Percentiles rank a stretch among this genome's conserved stretches.
These are phyloP conservation scores for Thecophora atra DNA, from an alignment of 2,888 invertebrate species.

Conservation along the genomic window DNA sequence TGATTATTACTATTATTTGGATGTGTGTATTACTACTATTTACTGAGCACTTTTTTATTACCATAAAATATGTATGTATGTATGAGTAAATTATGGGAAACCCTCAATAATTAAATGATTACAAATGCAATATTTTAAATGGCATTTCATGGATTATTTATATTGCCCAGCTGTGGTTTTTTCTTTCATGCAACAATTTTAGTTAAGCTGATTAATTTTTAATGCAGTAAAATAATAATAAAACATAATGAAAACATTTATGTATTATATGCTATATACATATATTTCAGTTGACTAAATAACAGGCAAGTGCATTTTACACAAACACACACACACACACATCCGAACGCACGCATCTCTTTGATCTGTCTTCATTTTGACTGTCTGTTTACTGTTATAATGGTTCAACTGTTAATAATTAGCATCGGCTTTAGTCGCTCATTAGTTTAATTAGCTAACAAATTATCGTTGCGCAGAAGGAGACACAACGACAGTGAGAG, in stretches of 20 bases:
- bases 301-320: constrained; percentile 18
- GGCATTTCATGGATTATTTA: neutral
- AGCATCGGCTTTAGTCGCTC: constrained; percentile 64
- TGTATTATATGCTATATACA: constrained; percentile 5
- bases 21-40: no score
- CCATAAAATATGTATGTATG: no score
- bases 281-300: neutral
- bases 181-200: neutral
- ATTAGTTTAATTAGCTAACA: constrained; percentile 65
- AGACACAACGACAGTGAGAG: constrained; percentile 23
- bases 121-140: neutral
- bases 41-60: no score
- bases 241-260: neutral
- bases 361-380: constrained; percentile 9
- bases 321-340: constrained; percentile 12
- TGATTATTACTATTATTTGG: no score
- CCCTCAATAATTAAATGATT: no score
- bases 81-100: no score
- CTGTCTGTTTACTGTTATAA: constrained; percentile 3
- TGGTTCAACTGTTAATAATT: constrained; percentile 46
- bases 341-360: constrained; percentile 15
- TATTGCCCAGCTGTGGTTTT: neutral
- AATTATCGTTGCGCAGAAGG: constrained; percentile 57
- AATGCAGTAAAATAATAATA: constrained; percentile 16
- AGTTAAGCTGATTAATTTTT: neutral